Evolutionary conservation across 2,888 invertebrate species (phyloP), one percentile per base, ranked within the genome.

Genomic region (Apamea sordens): DNA sequence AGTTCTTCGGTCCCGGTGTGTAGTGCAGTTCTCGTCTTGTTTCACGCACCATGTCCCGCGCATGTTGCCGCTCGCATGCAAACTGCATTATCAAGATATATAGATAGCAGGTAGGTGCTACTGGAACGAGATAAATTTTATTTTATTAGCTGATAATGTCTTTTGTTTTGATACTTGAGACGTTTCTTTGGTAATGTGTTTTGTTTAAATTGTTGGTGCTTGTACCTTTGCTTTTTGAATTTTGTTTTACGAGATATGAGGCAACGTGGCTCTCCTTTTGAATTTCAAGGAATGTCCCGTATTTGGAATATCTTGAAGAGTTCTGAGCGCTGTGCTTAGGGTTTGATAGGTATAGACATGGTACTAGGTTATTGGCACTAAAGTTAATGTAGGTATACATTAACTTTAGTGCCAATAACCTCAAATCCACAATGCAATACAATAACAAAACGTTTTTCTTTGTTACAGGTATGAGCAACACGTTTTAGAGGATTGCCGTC

Each of bases 1-100:
- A 41, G 0, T 75, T 76, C 63, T 73, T 69, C 10, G 2, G 76
- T 28, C 76, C 84, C 65, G n/a, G 32, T 18, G 82, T 89, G 87
- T 87, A 87, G 41, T 32, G 36, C 84, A 86, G 76, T 84, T 82
- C 72, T 80, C 80, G 71, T 88, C 83, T 86, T 72, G 88, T 88
- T 89, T 89, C 86, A 89, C 89, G 88, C 88, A 84, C 79, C 80
- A 86, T 84, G 80, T 83, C 70, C 69, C 76, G 73, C 83, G 88
- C 73, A 71, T 64, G 50, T 79, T 75, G 72, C 75, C 72, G 88
- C 86, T 86, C 83, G 86, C 89, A 89, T 90, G 86, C 86, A 87
- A 88, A 89, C 84, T 92, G 89, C 88, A 86, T 84, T 78, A 76
- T 77, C 73, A 78, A 79, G 68, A 74, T 24, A 32, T 18, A 56